Evolutionary conservation across 2,888 invertebrate genomes (phyloP).

Genomic region (Acanthococcus lagerstroemiae): DNA sequence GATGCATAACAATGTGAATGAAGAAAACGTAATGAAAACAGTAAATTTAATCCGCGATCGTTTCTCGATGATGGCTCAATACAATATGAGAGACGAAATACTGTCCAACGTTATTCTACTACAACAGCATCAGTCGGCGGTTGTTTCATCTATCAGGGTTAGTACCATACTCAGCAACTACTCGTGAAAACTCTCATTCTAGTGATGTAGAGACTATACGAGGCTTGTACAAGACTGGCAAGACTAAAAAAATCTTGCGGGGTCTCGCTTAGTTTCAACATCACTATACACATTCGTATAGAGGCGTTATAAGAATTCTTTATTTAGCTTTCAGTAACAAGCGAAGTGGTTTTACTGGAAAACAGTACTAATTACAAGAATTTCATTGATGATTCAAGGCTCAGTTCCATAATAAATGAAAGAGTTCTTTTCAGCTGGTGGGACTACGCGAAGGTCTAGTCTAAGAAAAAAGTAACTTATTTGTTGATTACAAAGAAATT

Average conservation of each 20-base stretch:
- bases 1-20: neutral
- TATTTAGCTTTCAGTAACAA: slow-evolving; percentile 5
- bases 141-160: neutral
- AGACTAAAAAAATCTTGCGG: too few relatives aligned
- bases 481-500: too few relatives aligned
- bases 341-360: neutral
- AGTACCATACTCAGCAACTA: neutral
- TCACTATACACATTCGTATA: too few relatives aligned
- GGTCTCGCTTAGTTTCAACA: too few relatives aligned
- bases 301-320: too few relatives aligned
- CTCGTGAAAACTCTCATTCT: too few relatives aligned
- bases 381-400: neutral
- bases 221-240: too few relatives aligned
- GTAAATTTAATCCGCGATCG: neutral
- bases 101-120: neutral
- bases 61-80: neutral
- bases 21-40: neutral
- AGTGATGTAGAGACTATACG: too few relatives aligned
- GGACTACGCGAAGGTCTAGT: neutral
- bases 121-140: neutral
- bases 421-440: neutral
- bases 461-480: too few relatives aligned
- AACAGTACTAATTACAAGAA: neutral
- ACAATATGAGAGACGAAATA: neutral
- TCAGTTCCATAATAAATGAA: neutral